These are phyloP conservation scores for Amphilophus citrinellus DNA, from an alignment of 2,113 vertebrate species.

Conservation along the genomic window DNA sequence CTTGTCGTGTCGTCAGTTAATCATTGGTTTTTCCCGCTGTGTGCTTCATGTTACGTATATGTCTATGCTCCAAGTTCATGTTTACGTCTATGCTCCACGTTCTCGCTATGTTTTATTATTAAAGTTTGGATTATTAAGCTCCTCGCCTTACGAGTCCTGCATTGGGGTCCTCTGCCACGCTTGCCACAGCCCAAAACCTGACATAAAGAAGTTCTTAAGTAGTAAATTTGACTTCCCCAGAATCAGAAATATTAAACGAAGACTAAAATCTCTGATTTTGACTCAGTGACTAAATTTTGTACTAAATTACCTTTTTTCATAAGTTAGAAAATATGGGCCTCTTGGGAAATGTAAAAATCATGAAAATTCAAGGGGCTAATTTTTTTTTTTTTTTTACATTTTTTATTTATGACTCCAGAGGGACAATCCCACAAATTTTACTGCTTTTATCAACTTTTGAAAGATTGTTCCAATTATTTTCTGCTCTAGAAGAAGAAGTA, in stretches of 20 bases:
- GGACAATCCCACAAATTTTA: neutral
- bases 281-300: neutral
- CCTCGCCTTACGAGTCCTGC: too few relatives aligned
- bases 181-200: too few relatives aligned
- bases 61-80: too few relatives aligned
- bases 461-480: neutral
- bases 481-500: neutral
- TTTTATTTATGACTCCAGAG: neutral
- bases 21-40: too few relatives aligned
- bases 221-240: too few relatives aligned
- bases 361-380: neutral
- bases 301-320: neutral
- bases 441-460: neutral
- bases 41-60: too few relatives aligned
- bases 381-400: neutral
- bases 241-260: neutral
- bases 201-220: rapidly evolving
- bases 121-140: too few relatives aligned
- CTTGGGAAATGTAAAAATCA: too few relatives aligned
- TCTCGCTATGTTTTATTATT: too few relatives aligned
- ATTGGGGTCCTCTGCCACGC: too few relatives aligned
- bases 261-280: neutral
- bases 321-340: neutral
- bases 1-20: too few relatives aligned
- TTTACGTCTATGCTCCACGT: too few relatives aligned